Evolutionary conservation across 2,888 invertebrate species (phyloP), one percentile per base, ranked within the genome.

Genomic region (Cosmopolites sordidus): DNA sequence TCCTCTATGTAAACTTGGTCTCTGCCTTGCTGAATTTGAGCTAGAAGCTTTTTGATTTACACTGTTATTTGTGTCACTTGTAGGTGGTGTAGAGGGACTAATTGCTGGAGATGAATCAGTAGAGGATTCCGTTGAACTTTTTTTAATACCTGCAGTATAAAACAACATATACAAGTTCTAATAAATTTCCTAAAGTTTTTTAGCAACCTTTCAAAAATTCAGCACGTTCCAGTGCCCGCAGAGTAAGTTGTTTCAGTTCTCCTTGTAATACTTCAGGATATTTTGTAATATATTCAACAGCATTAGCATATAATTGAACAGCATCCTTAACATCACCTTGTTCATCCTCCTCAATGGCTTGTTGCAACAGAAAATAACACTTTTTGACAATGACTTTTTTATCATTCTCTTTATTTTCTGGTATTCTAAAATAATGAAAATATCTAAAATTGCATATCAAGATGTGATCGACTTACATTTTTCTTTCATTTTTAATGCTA

Each of bases 341-440:
- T 67, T 89, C 90, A 74, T 96, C 95, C 2, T 89, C 89, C 66
- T 90, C 89, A 56, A 94, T 76, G 0, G 92, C 95, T 75, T 93
- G 89, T 60, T 83, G 82, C 66, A 94, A 78, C 29, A 93, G 75
- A 73, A 82, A 82, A 63, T 80, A 79, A 59, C 82, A 83, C 65
- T 81, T 78, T 68, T 78, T 81, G 69, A 79, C 69, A 39, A 73
- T 73, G 50, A 78, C 73, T 62, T 78, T 78, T 59, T 76, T 75
- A 42, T 75, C 76, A 51, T 78, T 78, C 46, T 76, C 71, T 1
- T 22, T 43, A 29, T 16, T 22, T 27, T 43, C 49, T 1, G 49
- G 41, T 6, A 33, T 33, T 33, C 33, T 33, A 33, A 22, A 22
- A 22, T 22, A 5, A 22, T 22, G 22, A 5, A n/a, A n/a, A n/a